Percentiles rank a stretch among this genome's conserved stretches.
These are phyloP conservation scores for Grus americana DNA, from an alignment of 2,113 vertebrate genomes.

Conservation along the genomic window DNA sequence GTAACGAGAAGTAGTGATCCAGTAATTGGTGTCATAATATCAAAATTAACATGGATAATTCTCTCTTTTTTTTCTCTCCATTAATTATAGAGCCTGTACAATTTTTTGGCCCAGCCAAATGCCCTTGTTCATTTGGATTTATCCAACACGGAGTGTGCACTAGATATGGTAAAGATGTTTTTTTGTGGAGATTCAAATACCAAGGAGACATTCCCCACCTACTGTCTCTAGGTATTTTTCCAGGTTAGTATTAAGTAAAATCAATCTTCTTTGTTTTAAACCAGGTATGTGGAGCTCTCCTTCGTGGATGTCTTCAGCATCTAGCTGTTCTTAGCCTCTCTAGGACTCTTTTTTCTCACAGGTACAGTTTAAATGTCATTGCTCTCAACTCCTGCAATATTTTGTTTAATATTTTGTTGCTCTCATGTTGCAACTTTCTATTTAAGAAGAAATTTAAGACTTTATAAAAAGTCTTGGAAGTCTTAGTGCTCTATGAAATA, in stretches of 20 bases:
- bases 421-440: not conserved
- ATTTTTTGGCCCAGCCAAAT: constrained; percentile 91
- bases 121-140: constrained; percentile 87
- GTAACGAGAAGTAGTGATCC: not conserved
- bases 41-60: not conserved
- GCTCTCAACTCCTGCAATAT: not conserved
- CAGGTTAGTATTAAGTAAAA: not conserved
- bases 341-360: constrained; percentile 89
- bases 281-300: constrained; percentile 89
- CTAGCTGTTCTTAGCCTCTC: constrained; percentile 91
- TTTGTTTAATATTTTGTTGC: not conserved
- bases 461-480: not conserved
- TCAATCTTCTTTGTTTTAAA: not conserved
- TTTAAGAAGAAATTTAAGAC: not conserved
- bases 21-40: not conserved
- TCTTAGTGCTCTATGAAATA: not conserved
- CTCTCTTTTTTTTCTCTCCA: not conserved
- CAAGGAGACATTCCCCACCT: not conserved
- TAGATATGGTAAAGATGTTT: constrained; percentile 86
- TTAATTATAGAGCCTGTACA: constrained; percentile 85
- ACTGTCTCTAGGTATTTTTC: not conserved
- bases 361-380: constrained; percentile 66
- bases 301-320: constrained; percentile 88
- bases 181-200: not conserved
- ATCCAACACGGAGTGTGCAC: constrained; percentile 89